Conservation (phyloP, 2,888 invertebrate genomes). For the Dynastes maya region DNA sequence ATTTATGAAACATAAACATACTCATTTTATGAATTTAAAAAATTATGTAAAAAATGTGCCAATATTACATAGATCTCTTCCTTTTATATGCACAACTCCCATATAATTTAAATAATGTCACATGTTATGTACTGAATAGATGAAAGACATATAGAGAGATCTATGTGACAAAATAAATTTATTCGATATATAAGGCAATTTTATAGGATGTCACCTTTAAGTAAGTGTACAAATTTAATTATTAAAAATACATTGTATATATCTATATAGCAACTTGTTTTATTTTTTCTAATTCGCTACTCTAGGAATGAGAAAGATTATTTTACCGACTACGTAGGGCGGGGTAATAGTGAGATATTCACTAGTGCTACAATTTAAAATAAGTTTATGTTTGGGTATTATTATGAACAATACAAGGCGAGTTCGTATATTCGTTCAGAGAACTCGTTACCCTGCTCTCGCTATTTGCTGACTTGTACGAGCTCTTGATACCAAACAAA, state of each 20-base stretch:
- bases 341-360: too few relatives aligned
- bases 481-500: too few relatives aligned
- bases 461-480: too few relatives aligned
- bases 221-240: conserved; percentile 52
- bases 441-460: too few relatives aligned
- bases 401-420: too few relatives aligned
- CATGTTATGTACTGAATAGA: conserved; percentile 25
- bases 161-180: conserved; percentile 46
- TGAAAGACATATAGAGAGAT: conserved; percentile 29
- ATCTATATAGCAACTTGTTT: conserved; percentile 41
- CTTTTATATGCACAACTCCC: conserved; percentile 38
- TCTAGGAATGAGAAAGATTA: too few relatives aligned
- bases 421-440: too few relatives aligned
- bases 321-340: not conserved
- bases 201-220: conserved; percentile 50
- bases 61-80: conserved; percentile 46
- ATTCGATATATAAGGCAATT: conserved; percentile 46
- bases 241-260: conserved; percentile 51
- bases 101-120: conserved; percentile 24
- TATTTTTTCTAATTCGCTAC: conserved; percentile 5
- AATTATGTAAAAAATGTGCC: conserved; percentile 50
- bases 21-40: conserved; percentile 34
- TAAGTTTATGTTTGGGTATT: too few relatives aligned
- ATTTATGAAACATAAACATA: conserved; percentile 5
- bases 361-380: too few relatives aligned